Conservation (phyloP, 2,113 vertebrate species). For the Pitta sordida region DNA sequence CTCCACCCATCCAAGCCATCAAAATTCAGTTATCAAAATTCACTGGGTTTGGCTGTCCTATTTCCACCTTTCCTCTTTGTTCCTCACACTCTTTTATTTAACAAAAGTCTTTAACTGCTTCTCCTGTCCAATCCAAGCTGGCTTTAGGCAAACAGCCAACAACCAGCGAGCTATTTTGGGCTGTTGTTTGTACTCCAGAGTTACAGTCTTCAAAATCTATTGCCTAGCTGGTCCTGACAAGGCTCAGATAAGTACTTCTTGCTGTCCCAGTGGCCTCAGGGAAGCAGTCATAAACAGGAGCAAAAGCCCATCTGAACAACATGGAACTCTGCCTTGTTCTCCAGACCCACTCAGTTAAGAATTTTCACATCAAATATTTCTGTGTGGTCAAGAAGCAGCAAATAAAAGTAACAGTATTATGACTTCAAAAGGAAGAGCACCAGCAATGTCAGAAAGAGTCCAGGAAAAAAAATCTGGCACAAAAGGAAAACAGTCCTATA, state of each 20-base stretch:
- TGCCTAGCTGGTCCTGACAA: not conserved
- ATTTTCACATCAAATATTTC: not conserved
- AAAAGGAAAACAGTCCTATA: not conserved
- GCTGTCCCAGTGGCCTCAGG: not conserved
- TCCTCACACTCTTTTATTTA: not conserved
- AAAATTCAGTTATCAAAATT: too few species aligned
- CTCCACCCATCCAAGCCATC: too few species aligned
- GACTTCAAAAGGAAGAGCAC: not conserved
- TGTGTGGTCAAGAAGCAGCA: not conserved
- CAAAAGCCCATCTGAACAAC: not conserved
- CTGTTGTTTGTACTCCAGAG: not conserved
- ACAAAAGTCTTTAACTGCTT: not conserved
- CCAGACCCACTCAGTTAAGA: not conserved
- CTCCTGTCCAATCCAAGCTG: not conserved
- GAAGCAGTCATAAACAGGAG: not conserved
- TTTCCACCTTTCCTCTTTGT: not conserved
- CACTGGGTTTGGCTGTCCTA: not conserved
- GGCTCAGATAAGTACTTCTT: not conserved
- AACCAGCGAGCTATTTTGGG: constrained; percentile 8
- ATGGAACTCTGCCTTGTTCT: not conserved
- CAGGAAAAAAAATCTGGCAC: not conserved
- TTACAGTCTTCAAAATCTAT: not conserved
- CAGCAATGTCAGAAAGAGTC: not conserved
- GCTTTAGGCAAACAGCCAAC: constrained; percentile 5
- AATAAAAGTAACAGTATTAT: not conserved